Evolutionary conservation across 2,113 vertebrate genomes (phyloP), one percentile per base, ranked within the genome.

Genomic region (Falco punctatus): DNA sequence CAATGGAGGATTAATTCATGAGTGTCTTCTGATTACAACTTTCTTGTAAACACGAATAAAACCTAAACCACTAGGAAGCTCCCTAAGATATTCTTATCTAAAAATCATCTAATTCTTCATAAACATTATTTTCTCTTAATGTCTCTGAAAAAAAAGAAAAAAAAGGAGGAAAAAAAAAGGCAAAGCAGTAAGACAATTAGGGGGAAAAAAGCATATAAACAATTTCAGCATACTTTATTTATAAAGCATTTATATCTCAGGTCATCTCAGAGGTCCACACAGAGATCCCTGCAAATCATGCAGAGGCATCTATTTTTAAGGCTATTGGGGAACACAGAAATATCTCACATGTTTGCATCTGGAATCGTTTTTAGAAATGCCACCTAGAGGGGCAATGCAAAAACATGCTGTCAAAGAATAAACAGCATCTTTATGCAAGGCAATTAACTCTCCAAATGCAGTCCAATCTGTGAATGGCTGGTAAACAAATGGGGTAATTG

Each of bases 401-500:
- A 97, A 94, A 96, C 65, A 71, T 48, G 82, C 86, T 96, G 92
- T 95, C 88, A 97, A 95, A 97, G 82, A 96, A 96, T 96, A 97
- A 97, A 94, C 91, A 96, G 75, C 33, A 88, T 91, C 92, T 98
- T 96, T 97, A 96, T 96, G 71, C 78, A 89, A 92, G 81, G 95
- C 89, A 97, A 95, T 97, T 96, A 96, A 92, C 94, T 95, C 91
- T 71, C 85, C 73, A 88, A 86, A 95, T 73, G 87, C 81, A 95
- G 85, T 59, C 48, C 86, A 92, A 92, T 96, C 79, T 94, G 83
- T 90, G 92, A 97, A 97, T 77, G 72, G 69, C 48, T 95, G 81
- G 87, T 97, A 97, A 98, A 98, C 97, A 98, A 95, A 79, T 88
- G 77, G 94, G 95, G 93, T 86, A 97, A 92, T 79, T 97, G 98